Percentiles rank a stretch among this genome's conserved stretches.
Conservation (phyloP, 2,113 vertebrate genomes). For the Mustelus asterias region DNA sequence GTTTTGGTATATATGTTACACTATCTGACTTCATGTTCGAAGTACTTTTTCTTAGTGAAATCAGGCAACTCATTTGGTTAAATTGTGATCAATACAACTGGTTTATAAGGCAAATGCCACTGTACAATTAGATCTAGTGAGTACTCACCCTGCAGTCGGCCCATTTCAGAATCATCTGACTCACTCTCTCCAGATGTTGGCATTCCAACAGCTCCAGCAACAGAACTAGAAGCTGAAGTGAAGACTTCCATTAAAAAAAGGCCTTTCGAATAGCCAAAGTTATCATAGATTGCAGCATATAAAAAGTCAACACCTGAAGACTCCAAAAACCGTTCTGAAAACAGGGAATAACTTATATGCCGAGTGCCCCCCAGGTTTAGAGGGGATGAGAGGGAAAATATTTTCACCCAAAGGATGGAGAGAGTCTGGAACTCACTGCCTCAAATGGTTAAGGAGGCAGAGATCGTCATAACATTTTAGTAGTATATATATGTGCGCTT, state of each 20-base stretch:
- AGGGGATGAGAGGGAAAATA: no score
- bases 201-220: constrained; percentile 96
- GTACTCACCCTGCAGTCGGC: constrained; percentile 86
- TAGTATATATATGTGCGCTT: no score
- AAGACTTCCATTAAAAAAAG: constrained; percentile 26
- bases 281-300: background rate
- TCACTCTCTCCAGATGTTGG: constrained; percentile 98
- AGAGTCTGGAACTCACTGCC: no score
- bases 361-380: no score
- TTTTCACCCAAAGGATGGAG: no score
- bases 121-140: background rate
- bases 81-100: background rate
- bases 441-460: no score
- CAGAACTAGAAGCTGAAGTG: constrained; percentile 86
- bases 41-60: background rate
- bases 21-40: background rate
- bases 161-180: constrained; percentile 99
- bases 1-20: background rate
- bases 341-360: no score
- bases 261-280: background rate
- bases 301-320: background rate
- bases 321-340: background rate
- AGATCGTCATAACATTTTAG: no score
- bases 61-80: background rate
- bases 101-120: background rate